Base-by-base conservation (phyloP, 2,797 vertebrate species). In the Aulostomus chinensis region DNA sequence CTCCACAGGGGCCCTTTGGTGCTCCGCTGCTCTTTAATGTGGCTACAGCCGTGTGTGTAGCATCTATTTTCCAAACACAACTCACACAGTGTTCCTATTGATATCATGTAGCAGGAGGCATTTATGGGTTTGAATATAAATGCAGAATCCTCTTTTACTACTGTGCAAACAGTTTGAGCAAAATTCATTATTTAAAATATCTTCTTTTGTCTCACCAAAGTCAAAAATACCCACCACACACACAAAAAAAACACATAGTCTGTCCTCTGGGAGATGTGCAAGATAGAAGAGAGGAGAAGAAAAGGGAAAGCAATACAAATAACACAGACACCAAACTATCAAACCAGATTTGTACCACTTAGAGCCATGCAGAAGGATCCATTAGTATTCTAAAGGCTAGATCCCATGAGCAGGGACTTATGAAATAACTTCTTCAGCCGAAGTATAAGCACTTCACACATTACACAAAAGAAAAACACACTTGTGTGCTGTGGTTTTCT, bases 321-420 rank as follows among this genome's bases (percentile, higher is more conserved):
- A 84, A 85, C 57, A 78, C 55, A 85, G 70, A 83, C 39, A 42
- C 64, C 80, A 59, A 84, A 80, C 81, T 75, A 87, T 88, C 85
- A 88, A 85, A 87, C 76, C 61, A 69, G 41, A 87, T 79, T 80
- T 84, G 84, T 80, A 80, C 50, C 54, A 78, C 66, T 85, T 78
- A 73, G 46, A 66, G 55, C 10, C 51, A 46, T 22, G 34, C 45
- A 62, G 53, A 43, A 77, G 13, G 73, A 73, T 26, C 53, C 53
- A 78, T 85, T 81, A 78, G 66, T 73, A 82, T 82, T 81, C 78
- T 46, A 57, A 78, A 75, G 69, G 69, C 68, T 78, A 68, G 66
- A 75, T 83, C 75, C 78, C 63, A 57, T 43, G 73, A 84, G 83
- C 31, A 1, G 42, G 60, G 58, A 33, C 46, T 68, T 65, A 73